These are phyloP conservation scores for Camponotus floridanus DNA, from an alignment of 1,140 invertebrate genomes.

Conservation along the genomic window DNA sequence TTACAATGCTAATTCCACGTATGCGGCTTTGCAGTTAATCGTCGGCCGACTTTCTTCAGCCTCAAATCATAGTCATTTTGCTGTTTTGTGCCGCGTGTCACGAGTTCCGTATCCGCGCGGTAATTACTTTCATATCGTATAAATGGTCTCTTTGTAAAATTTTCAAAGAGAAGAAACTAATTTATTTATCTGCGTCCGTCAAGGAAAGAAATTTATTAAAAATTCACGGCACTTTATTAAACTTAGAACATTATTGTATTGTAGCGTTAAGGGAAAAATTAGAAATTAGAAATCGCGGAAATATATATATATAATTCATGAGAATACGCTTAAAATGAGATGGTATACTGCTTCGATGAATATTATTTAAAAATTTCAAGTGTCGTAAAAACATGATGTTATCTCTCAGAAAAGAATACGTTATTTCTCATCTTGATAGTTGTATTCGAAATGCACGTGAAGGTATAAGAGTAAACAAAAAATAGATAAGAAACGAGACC, in stretches of 20 bases:
- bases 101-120: conserved; percentile 7
- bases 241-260: not conserved
- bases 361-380: conserved; percentile 33
- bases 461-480: conserved; percentile 28
- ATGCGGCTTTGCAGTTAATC: conserved; percentile 69
- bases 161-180: not conserved
- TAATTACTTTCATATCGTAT: conserved; percentile 1
- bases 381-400: not conserved
- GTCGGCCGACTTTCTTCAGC: conserved; percentile 66
- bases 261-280: not conserved
- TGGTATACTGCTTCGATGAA: too few relatives aligned
- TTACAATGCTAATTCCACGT: conserved; percentile 77
- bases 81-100: not conserved
- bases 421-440: not conserved
- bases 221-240: not conserved
- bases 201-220: not conserved
- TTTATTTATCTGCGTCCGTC: not conserved
- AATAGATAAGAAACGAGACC: conserved; percentile 32
- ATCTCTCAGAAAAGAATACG: conserved; percentile 13
- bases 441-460: conserved; percentile 38
- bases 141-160: not conserved
- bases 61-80: conserved; percentile 52
- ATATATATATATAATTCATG: conserved; percentile 7
- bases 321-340: not conserved
- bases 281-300: not conserved